Conservation (phyloP, 2,797 vertebrate genomes). For the Botia almorhae region DNA sequence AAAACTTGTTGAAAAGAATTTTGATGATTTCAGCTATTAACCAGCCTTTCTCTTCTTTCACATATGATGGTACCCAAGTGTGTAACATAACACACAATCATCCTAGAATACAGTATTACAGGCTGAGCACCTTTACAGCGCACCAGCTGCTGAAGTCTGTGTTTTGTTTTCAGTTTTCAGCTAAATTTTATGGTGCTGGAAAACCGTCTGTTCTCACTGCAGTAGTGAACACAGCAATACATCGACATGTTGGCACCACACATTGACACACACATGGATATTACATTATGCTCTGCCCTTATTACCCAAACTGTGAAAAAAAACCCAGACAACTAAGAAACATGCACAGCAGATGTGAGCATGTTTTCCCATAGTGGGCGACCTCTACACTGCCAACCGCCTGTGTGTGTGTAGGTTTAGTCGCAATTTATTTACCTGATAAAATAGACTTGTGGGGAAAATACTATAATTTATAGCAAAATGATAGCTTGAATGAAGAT, state of each 20-base stretch:
- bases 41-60: not conserved
- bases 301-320: slow-evolving; percentile 79
- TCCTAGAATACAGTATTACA: not conserved
- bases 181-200: slow-evolving; percentile 36
- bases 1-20: no score
- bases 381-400: slow-evolving; percentile 18
- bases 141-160: not conserved
- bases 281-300: slow-evolving; percentile 71
- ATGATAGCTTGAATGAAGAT: not conserved
- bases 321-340: slow-evolving; percentile 69
- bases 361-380: slow-evolving; percentile 55
- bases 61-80: not conserved
- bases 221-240: slow-evolving; percentile 54
- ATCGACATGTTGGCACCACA: slow-evolving; percentile 47
- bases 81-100: not conserved
- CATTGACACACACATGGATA: slow-evolving; percentile 63
- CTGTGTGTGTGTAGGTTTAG: not conserved
- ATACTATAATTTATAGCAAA: not conserved
- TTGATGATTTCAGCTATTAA: no score
- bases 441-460: slow-evolving; percentile 7
- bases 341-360: slow-evolving; percentile 56
- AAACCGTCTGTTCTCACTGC: slow-evolving; percentile 42
- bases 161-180: slow-evolving; percentile 34
- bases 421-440: slow-evolving; percentile 1
- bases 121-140: slow-evolving; percentile 6